Evolutionary conservation across 2,888 invertebrate species (phyloP).

Genomic region (Thera britannica): DNA sequence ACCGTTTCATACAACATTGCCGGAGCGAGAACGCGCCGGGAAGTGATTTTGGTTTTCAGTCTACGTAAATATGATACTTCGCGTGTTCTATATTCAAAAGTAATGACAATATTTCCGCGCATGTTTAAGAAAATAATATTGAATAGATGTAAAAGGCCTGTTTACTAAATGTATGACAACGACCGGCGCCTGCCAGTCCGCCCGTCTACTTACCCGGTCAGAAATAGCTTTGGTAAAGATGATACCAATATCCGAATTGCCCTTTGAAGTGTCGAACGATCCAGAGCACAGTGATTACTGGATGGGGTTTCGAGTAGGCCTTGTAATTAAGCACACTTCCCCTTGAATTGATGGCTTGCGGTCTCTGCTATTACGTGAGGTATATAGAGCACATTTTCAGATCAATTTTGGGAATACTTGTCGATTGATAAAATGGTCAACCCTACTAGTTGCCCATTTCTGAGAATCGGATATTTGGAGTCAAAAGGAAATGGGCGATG

Average conservation of each 20-base stretch:
- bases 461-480: neutral
- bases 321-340: conserved; percentile 42
- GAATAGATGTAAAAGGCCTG: neutral
- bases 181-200: conserved; percentile 18
- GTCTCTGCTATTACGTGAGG: conserved; percentile 29
- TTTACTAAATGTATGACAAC: conserved; percentile 9
- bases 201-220: conserved; percentile 35
- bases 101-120: no score
- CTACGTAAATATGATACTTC: no score
- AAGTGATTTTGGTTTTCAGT: no score
- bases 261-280: conserved; percentile 40
- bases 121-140: no score
- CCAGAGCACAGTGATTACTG: conserved; percentile 48
- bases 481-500: neutral
- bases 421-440: conserved; percentile 15
- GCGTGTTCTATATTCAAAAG: no score
- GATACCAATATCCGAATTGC: conserved; percentile 45
- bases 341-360: conserved; percentile 39
- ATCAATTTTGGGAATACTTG: conserved; percentile 20
- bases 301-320: conserved; percentile 37
- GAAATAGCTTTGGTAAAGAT: conserved; percentile 49
- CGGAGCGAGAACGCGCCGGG: no score
- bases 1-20: no score
- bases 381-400: conserved; percentile 23
- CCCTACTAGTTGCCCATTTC: conserved; percentile 11